Evolutionary conservation across 2,888 invertebrate genomes (phyloP).

Genomic region (Lasioglossum lativentre): DNA sequence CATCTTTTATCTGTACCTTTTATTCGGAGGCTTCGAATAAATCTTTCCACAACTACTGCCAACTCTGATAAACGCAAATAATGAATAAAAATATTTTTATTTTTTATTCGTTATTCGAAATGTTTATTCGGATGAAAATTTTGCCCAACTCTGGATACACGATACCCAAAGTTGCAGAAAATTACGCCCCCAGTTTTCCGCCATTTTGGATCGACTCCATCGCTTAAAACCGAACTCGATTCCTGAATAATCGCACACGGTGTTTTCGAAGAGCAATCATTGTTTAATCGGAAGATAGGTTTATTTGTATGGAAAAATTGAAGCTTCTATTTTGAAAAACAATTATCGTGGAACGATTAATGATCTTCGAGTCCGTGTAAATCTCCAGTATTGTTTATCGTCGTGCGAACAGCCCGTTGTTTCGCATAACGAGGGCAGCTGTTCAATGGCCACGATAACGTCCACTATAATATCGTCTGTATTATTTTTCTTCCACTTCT

Average conservation of each 20-base stretch:
- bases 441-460: slow-evolving; percentile 19
- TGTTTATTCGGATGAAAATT: no score
- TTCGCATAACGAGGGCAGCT: slow-evolving; percentile 16
- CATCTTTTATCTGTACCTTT: no score
- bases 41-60: no score
- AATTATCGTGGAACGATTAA: slow-evolving; percentile 1
- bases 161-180: background rate
- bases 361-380: background rate
- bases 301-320: background rate
- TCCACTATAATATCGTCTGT: slow-evolving; percentile 14
- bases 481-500: slow-evolving; percentile 14
- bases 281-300: background rate
- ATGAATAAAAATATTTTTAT: no score
- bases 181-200: background rate
- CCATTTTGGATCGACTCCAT: background rate
- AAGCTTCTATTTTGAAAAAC: background rate
- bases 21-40: no score
- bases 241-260: background rate
- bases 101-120: no score
- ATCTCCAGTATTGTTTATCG: slow-evolving; percentile 28
- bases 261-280: background rate
- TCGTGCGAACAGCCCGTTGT: slow-evolving; percentile 23
- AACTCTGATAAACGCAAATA: no score
- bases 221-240: background rate
- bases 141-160: no score